These are phyloP conservation scores for Trachemys scripta DNA, from an alignment of 2,113 vertebrate genomes.

Conservation along the genomic window DNA sequence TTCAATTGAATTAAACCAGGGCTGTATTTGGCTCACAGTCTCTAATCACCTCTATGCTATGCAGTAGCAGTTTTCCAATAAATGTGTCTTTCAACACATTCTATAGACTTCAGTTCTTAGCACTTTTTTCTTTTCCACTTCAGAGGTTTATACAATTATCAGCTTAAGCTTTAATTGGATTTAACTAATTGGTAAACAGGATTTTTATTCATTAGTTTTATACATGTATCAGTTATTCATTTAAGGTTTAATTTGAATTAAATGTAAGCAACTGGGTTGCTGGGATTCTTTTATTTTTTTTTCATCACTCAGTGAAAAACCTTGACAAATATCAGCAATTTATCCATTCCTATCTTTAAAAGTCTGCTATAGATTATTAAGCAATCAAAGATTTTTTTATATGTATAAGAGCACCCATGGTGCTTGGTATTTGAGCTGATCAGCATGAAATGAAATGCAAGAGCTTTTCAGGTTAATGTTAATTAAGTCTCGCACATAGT, in stretches of 20 bases:
- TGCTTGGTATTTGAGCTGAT: slow-evolving; percentile 31
- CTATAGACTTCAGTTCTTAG: slow-evolving; percentile 28
- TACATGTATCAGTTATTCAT: slow-evolving; percentile 53
- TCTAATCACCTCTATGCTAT: not conserved
- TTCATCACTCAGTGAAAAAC: slow-evolving; percentile 7
- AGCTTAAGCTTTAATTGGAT: slow-evolving; percentile 78
- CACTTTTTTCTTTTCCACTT: slow-evolving; percentile 45
- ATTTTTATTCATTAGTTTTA: slow-evolving; percentile 77
- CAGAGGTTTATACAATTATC: slow-evolving; percentile 67
- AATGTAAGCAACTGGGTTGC: slow-evolving; percentile 19
- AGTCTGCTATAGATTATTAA: slow-evolving; percentile 4
- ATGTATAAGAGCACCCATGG: not conserved
- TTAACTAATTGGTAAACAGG: slow-evolving; percentile 77
- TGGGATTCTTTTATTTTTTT: not conserved
- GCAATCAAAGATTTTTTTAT: not conserved
- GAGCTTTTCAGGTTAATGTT: slow-evolving; percentile 19
- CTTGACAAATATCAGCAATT: not conserved
- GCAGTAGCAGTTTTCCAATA: slow-evolving; percentile 18
- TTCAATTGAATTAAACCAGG: not conserved
- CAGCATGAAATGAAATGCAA: slow-evolving; percentile 40
- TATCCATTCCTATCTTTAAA: slow-evolving; percentile 22
- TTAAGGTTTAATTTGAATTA: slow-evolving; percentile 67
- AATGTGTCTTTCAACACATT: slow-evolving; percentile 5
- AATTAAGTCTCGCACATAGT: slow-evolving; percentile 13
- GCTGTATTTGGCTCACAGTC: not conserved